Percentiles rank a stretch among this genome's conserved stretches.
These are phyloP conservation scores for Idris sp. DNA, from an alignment of 1,140 invertebrate species.

Conservation along the genomic window DNA sequence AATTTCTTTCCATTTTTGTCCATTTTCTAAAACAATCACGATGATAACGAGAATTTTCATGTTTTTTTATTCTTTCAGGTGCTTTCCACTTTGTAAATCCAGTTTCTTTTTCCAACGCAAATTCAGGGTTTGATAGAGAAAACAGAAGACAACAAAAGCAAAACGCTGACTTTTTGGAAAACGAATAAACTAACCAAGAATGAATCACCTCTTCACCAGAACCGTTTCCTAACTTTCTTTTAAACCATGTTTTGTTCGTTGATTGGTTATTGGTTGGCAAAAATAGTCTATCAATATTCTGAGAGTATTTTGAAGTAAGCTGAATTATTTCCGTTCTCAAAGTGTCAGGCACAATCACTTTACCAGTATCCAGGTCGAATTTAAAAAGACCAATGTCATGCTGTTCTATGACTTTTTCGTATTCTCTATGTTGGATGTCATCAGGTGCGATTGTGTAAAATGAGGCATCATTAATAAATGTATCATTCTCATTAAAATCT, in stretches of 20 bases:
- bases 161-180: constrained; percentile 7
- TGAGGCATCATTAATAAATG: too few relatives aligned
- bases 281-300: constrained; percentile 10
- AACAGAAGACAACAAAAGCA: constrained; percentile 19
- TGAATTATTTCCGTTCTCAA: constrained; percentile 16
- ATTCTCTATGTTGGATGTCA: background rate
- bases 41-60: constrained; percentile 17
- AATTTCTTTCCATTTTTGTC: constrained; percentile 14
- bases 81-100: constrained; percentile 22
- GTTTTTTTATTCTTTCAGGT: constrained; percentile 5
- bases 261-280: constrained; percentile 26
- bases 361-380: background rate
- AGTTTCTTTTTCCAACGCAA: constrained; percentile 12
- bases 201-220: constrained; percentile 23
- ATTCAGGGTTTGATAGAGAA: constrained; percentile 10
- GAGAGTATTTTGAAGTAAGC: constrained; percentile 15
- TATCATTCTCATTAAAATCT: too few relatives aligned
- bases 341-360: constrained; percentile 1
- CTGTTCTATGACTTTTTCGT: background rate
- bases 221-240: constrained; percentile 16
- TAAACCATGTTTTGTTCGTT: constrained; percentile 23
- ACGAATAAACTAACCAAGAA: constrained; percentile 18
- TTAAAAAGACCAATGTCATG: background rate
- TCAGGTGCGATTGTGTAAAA: too few relatives aligned
- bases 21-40: constrained; percentile 15